Percentiles rank a stretch among this genome's conserved stretches.
These are phyloP conservation scores for Lasioglossum villosulum DNA, from an alignment of 2,888 invertebrate genomes.

Conservation along the genomic window DNA sequence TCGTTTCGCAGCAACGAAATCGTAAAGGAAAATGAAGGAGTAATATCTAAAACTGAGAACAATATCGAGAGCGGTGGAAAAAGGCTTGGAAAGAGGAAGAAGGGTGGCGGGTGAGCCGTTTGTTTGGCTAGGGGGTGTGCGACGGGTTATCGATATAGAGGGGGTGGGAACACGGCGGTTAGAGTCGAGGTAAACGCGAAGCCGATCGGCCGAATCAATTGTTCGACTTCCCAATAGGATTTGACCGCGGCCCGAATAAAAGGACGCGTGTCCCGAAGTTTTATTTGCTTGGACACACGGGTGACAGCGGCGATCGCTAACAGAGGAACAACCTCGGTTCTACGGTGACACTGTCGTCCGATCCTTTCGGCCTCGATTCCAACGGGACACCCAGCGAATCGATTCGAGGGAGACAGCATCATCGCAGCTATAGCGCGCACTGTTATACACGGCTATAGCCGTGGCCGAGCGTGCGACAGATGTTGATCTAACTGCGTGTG, in stretches of 20 bases:
- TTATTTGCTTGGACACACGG: slow-evolving; percentile 36
- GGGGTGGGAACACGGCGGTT: slow-evolving; percentile 30
- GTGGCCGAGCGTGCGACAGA: slow-evolving; percentile 61
- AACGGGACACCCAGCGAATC: slow-evolving; percentile 46
- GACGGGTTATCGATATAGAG: slow-evolving; percentile 37
- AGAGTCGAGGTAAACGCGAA: slow-evolving; percentile 39
- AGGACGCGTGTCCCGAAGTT: slow-evolving; percentile 35
- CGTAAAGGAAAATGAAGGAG: too few relatives aligned
- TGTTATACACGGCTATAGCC: background rate
- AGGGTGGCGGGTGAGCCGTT: slow-evolving; percentile 27
- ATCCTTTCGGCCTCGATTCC: background rate
- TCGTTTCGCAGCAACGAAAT: background rate
- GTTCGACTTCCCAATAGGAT: slow-evolving; percentile 49
- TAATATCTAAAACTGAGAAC: background rate
- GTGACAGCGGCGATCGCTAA: slow-evolving; percentile 33
- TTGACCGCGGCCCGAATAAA: slow-evolving; percentile 24
- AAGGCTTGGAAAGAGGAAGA: background rate
- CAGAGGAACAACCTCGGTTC: slow-evolving; percentile 61
- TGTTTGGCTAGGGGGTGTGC: slow-evolving; percentile 33
- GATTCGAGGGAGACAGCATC: slow-evolving; percentile 31
- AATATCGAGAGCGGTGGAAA: background rate
- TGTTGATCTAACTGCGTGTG: slow-evolving; percentile 67
- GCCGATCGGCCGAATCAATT: slow-evolving; percentile 57
- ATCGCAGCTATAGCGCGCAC: background rate
- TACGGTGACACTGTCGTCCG: slow-evolving; percentile 17